Evolutionary conservation across 1,140 invertebrate species (phyloP).

Genomic region (Bombus soroeensis): DNA sequence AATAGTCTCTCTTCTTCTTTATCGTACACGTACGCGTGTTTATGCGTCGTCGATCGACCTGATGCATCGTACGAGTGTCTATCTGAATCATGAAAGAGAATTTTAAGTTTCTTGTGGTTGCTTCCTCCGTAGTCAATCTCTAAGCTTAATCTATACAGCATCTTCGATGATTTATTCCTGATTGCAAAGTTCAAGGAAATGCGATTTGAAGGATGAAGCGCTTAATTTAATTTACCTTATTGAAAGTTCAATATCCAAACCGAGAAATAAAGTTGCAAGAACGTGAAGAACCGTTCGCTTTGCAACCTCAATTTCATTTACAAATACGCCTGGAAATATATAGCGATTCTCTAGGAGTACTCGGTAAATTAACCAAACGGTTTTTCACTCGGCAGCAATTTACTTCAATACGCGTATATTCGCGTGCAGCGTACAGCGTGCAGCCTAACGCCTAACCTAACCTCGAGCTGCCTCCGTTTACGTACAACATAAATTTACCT

Average conservation of each 20-base stretch:
- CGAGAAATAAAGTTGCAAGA: background rate
- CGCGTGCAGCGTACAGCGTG: constrained; percentile 11
- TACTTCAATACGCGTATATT: background rate
- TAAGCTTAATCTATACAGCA: background rate
- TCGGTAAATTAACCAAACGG: background rate
- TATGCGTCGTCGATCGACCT: background rate
- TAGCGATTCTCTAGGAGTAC: background rate
- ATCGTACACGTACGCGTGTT: background rate
- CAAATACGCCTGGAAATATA: background rate
- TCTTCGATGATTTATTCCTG: background rate
- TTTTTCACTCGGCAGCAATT: background rate
- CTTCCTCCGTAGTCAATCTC: background rate
- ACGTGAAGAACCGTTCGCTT: background rate
- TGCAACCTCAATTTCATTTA: background rate
- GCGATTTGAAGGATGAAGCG: too few species aligned
- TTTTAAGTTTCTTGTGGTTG: background rate
- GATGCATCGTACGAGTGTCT: background rate
- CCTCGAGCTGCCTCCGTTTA: constrained; percentile 35
- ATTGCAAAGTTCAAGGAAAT: background rate
- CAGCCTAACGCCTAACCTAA: constrained; percentile 57
- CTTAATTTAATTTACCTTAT: too few species aligned
- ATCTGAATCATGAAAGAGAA: background rate
- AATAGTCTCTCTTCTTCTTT: background rate
- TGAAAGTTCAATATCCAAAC: background rate
- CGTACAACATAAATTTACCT: constrained; percentile 76